Evolutionary conservation across 30 jellyfish, hydroid and myxozoan genomes (phyloP).

Genomic region (Aurelia aurita complex sp. Pacific): DNA sequence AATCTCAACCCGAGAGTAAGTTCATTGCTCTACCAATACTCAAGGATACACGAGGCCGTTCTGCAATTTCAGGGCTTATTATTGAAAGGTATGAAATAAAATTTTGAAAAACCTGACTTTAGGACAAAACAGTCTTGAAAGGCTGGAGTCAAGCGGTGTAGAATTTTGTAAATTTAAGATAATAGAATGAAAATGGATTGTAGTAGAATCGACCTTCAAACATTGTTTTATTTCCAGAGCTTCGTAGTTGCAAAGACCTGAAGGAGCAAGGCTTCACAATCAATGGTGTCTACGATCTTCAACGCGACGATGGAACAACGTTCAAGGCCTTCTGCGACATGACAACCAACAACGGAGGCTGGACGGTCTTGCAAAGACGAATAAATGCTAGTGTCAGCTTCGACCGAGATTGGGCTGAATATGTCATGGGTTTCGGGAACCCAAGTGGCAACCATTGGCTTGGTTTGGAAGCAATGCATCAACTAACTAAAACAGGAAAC

Average conservation of each 20-base stretch:
- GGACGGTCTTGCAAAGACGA: slow-evolving; percentile 44
- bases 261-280: neutral
- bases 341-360: slow-evolving; percentile 48
- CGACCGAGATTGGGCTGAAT: slow-evolving; percentile 22
- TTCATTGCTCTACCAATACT: no score
- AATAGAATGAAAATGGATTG: no score
- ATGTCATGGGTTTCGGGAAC: slow-evolving; percentile 34
- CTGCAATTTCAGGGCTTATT: no score
- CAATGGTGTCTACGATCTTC: neutral
- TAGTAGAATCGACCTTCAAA: no score
- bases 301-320: slow-evolving; percentile 21
- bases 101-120: no score
- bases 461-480: slow-evolving; percentile 48
- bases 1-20: no score
- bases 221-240: neutral
- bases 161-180: no score
- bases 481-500: slow-evolving; percentile 2
- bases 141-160: no score
- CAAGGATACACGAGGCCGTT: no score
- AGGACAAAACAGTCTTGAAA: no score
- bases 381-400: slow-evolving; percentile 15
- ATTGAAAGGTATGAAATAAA: no score
- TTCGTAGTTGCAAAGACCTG: slow-evolving; percentile 15
- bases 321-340: slow-evolving; percentile 36
- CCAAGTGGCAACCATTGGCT: slow-evolving; percentile 32